A percentile compares a stretch with the other conserved stretches of the same genome.
phyloP scores from a whole-genome alignment of 1,140 invertebrate genomes.

The Chlorops oryzae region DNA sequence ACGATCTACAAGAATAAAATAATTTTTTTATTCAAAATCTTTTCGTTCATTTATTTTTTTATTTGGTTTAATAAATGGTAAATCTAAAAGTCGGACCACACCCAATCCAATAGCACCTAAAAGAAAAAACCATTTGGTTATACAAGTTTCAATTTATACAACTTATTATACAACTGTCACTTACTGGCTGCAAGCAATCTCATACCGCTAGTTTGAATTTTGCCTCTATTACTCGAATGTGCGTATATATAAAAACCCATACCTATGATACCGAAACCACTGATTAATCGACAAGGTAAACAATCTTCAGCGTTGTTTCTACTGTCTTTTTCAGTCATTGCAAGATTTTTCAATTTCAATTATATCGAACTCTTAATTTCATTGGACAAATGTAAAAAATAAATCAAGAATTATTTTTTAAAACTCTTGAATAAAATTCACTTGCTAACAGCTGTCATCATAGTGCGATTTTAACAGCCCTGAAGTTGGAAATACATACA shows the following conservation, averaged over 20 bases:
- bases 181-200: slow-evolving; percentile 9
- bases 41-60: slow-evolving; percentile 3
- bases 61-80: slow-evolving; percentile 8
- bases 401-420: not conserved
- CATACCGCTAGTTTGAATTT: slow-evolving; percentile 10
- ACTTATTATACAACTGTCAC: not conserved
- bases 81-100: slow-evolving; percentile 9
- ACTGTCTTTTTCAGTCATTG: no score
- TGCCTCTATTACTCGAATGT: slow-evolving; percentile 13
- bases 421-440: not conserved
- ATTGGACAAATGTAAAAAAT: not conserved
- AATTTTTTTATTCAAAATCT: not conserved
- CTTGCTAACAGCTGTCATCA: not conserved
- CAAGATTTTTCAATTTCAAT: no score
- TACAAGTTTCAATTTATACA: not conserved
- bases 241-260: slow-evolving; percentile 18
- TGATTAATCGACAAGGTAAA: slow-evolving; percentile 17
- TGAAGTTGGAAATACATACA: no score
- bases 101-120: slow-evolving; percentile 9
- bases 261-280: slow-evolving; percentile 18
- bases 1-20: slow-evolving; percentile 8
- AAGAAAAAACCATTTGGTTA: slow-evolving; percentile 3
- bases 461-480: not conserved
- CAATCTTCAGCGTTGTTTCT: slow-evolving; percentile 16
- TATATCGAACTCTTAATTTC: slow-evolving; percentile 49